These are phyloP conservation scores for Chamaetylas fuelleborni DNA, from an alignment of 2,113 vertebrate genomes.

Conservation along the genomic window DNA sequence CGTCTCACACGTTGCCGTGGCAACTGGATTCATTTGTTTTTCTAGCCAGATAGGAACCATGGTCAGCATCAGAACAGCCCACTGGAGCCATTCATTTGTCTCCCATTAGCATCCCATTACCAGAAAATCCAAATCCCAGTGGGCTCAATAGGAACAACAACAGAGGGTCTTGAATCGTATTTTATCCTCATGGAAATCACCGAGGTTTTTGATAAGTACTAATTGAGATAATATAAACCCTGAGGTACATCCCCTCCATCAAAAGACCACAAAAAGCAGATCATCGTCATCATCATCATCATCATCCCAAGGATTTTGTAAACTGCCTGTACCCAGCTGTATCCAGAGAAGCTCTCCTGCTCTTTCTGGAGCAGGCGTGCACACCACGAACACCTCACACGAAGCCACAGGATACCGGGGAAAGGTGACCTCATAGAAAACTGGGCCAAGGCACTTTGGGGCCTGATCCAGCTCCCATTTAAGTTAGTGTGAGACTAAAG, in stretches of 20 bases:
- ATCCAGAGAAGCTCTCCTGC: background rate
- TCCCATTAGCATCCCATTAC: background rate
- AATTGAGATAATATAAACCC: background rate
- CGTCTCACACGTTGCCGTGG: background rate
- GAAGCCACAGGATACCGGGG: background rate
- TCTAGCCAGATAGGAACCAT: background rate
- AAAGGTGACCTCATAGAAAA: slow-evolving; percentile 64
- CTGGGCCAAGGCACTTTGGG: slow-evolving; percentile 61
- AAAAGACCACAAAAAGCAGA: background rate
- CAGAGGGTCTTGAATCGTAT: background rate
- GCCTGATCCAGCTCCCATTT: slow-evolving; percentile 63
- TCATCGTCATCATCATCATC: background rate
- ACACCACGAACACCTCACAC: background rate
- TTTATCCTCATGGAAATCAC: background rate
- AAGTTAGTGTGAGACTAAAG: slow-evolving; percentile 41
- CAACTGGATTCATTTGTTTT: background rate
- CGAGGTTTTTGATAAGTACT: background rate
- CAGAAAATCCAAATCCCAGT: background rate
- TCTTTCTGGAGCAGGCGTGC: background rate
- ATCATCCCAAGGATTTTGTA: background rate
- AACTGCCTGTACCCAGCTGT: background rate
- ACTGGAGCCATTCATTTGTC: background rate
- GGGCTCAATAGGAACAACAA: background rate
- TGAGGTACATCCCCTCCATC: background rate
- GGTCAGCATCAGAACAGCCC: slow-evolving; percentile 1